Evolutionary conservation across 2,113 vertebrate genomes (phyloP), one percentile per base, ranked within the genome.

Genomic region (Fregetta grallaria): DNA sequence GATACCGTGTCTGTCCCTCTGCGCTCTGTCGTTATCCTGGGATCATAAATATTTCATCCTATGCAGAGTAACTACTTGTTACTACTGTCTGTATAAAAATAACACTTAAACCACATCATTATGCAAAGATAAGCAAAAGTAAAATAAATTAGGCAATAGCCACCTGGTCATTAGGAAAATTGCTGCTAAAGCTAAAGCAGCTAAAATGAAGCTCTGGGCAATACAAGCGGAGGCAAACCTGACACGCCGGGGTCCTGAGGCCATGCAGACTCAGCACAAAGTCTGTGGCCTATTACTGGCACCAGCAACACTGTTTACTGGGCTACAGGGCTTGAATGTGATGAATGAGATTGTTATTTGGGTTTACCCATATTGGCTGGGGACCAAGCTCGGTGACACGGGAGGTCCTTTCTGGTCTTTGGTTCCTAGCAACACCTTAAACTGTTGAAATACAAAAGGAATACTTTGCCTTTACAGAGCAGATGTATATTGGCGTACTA

Each of bases 131-230:
- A 96, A 96, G 89, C 86, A 96, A 72, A 96, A 81, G 72, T 86
- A 82, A 92, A 94, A 91, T 87, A 87, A 92, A 95, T 92, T 52
- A 81, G 89, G 91, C 42, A 77, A 25, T 58, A 94, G 73, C 68
- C 93, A 96, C 91, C 95, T 96, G 93, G 76, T 88, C 93, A 87
- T 96, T 96, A 96, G 79, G 68, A 61, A 96, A 94, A 91, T 47
- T 87, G 95, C 94, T 96, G 87, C 89, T 70, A 20, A 90, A 94
- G 92, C 96, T 95, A 82, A 94, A 93, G 62, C 78, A 85, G 94
- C 44, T 82, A 36, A 88, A 90, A 63, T 8, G 34, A 91, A 92
- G 86, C 80, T 81, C 38, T 89, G 84, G 84, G 73, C 59, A 84
- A 11, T 20, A 8, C 65, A 47, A 95, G 61, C 20, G 32, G 29